phyloP scores from a whole-genome alignment of 2,888 invertebrate genomes.

The Hybos culiciformis region DNA sequence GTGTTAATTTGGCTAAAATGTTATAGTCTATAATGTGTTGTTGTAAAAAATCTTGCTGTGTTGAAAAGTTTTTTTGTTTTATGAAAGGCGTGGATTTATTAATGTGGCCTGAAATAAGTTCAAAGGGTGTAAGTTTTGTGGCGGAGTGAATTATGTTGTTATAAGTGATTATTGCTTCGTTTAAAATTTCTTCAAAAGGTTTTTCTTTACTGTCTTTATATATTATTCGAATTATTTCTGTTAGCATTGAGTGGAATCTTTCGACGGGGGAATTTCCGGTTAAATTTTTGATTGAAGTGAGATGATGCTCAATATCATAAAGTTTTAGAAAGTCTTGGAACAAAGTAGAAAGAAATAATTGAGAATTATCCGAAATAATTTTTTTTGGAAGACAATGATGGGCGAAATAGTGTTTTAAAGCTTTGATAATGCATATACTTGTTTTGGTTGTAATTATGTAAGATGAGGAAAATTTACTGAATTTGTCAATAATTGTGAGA shows the following conservation, averaged over 20 bases:
- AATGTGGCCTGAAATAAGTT: too few species aligned
- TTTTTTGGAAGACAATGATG: too few species aligned
- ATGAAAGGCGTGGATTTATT: too few species aligned
- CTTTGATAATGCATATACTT: conserved; percentile 10
- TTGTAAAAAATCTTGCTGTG: too few species aligned
- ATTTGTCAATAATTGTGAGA: conserved; percentile 15
- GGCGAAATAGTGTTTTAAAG: conserved; percentile 9
- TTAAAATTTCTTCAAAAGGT: conserved; percentile 8
- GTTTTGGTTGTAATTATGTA: conserved; percentile 11
- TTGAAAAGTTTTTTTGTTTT: too few species aligned
- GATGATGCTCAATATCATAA: conserved; percentile 1
- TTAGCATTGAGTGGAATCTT: conserved; percentile 9
- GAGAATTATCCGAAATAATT: too few species aligned
- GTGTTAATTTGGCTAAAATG: too few species aligned
- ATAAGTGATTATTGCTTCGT: conserved; percentile 11
- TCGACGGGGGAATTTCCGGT: conserved; percentile 9
- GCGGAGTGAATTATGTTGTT: conserved; percentile 10
- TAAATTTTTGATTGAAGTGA: conserved; percentile 9
- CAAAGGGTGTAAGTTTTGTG: conserved; percentile 12
- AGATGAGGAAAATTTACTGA: conserved; percentile 13
- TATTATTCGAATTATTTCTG: conserved; percentile 14
- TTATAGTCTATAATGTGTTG: too few species aligned
- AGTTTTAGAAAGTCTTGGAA: conserved; percentile 12
- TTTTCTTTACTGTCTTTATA: conserved; percentile 1
- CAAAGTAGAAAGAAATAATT: too few species aligned